phyloP scores from a whole-genome alignment of 2,797 vertebrate genomes.

The Chiloscyllium punctatum region DNA sequence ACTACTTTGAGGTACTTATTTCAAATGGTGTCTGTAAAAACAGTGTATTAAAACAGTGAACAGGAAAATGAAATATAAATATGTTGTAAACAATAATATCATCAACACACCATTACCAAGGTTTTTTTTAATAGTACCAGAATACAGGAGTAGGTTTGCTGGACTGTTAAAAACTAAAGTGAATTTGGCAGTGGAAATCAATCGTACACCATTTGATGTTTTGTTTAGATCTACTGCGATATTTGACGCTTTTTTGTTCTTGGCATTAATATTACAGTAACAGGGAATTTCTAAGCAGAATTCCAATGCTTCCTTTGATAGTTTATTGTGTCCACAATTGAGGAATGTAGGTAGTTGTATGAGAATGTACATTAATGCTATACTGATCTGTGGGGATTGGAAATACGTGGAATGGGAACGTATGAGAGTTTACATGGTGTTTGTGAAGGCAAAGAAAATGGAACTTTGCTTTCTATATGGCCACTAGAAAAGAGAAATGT shows the following conservation, averaged over 20 bases:
- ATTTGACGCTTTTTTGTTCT: background rate
- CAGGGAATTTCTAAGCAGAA: background rate
- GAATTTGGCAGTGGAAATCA: background rate
- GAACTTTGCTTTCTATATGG: background rate
- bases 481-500: too few relatives aligned
- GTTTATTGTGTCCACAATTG: background rate
- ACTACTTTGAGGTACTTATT: background rate
- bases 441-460: background rate
- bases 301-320: background rate
- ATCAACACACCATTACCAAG: background rate
- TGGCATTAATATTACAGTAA: background rate
- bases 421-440: background rate
- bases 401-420: background rate
- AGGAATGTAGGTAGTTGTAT: background rate
- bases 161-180: background rate
- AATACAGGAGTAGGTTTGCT: too few relatives aligned
- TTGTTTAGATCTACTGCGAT: background rate
- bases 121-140: background rate
- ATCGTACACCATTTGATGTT: background rate
- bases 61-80: background rate
- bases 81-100: background rate
- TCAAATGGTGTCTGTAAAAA: background rate
- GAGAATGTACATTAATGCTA: background rate
- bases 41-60: background rate
- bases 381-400: background rate